Base-by-base conservation (phyloP, 2,113 vertebrate genomes). In the Tautogolabrus adspersus region DNA sequence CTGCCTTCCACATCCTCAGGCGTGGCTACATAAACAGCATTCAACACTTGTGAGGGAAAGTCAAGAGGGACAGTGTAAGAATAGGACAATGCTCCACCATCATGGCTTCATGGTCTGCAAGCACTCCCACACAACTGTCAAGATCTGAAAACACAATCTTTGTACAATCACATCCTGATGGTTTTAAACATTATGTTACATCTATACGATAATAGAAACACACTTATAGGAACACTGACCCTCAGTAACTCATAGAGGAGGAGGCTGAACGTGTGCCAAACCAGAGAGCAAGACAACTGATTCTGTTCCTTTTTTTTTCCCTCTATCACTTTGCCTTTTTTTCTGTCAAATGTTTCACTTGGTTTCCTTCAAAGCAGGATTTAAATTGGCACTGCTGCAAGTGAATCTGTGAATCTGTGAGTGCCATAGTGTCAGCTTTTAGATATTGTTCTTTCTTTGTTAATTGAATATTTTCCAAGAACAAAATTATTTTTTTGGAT, bases 11-110 rank as follows among this genome's bases (percentile, higher is more conserved):
- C 22, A 54, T 42, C 80, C 73, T 55, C 34, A 47, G 65, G 65
- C 78, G 16, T 18, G 63, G 72, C 79, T 75, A 66, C 68, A 87
- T 75, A 79, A 81, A 69, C 81, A 83, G 56, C 61, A 72, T 76
- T 81, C 42, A 82, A 62, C 58, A 61, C 52, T 22, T 61, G 30
- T 58, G 40, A 42, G 40, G 40, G 11, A 11, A 42, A 42, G 40
- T 42, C 30, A 34, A 62, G 81, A 72, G 81, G 54, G 60, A 67
- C 13, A 22, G 26, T 63, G 10, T 49, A 76, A 54, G 72, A 79
- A 76, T 49, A 67, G 72, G 40, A 76, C 34, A 22, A 19, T 8
- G 18, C 79, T 77, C 21, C 19, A 51, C 21, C 13, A 46, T 77
- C 66, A 67, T 44, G 72, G 37, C 76, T 47, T 68, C 75, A 59